Conservation (phyloP, 1,140 invertebrate species). For the Muscidifurax raptorellus region DNA sequence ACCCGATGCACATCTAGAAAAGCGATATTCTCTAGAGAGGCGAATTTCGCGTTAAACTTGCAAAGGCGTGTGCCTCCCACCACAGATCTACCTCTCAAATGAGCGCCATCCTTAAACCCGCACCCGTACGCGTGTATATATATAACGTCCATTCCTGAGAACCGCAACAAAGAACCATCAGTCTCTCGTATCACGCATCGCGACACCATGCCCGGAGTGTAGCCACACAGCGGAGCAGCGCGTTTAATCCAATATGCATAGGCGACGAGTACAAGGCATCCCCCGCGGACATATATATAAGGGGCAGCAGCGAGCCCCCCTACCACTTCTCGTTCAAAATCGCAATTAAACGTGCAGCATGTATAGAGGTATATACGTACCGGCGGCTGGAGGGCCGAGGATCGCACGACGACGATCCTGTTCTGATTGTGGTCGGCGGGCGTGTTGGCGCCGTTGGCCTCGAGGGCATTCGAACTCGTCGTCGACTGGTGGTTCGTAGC, state of each 20-base stretch:
- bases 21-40: too few relatives aligned
- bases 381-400: slow-evolving; percentile 52
- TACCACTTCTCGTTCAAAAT: neutral
- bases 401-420: slow-evolving; percentile 72
- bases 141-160: neutral
- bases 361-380: neutral
- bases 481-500: neutral
- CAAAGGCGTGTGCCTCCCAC: neutral
- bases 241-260: slow-evolving; percentile 1
- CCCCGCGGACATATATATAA: neutral
- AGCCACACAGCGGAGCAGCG: neutral
- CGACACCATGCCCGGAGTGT: too few relatives aligned
- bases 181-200: neutral
- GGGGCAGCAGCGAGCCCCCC: too few relatives aligned
- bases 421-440: slow-evolving; percentile 71
- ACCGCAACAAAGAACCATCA: neutral
- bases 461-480: slow-evolving; percentile 40
- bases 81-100: too few relatives aligned
- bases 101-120: neutral
- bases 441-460: neutral
- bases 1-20: too few relatives aligned
- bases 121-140: too few relatives aligned
- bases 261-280: neutral
- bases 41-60: neutral
- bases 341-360: neutral